Evolutionary conservation across 1,140 invertebrate genomes (phyloP), one percentile per base, ranked within the genome.

Genomic region (Heterodera carotae): DNA sequence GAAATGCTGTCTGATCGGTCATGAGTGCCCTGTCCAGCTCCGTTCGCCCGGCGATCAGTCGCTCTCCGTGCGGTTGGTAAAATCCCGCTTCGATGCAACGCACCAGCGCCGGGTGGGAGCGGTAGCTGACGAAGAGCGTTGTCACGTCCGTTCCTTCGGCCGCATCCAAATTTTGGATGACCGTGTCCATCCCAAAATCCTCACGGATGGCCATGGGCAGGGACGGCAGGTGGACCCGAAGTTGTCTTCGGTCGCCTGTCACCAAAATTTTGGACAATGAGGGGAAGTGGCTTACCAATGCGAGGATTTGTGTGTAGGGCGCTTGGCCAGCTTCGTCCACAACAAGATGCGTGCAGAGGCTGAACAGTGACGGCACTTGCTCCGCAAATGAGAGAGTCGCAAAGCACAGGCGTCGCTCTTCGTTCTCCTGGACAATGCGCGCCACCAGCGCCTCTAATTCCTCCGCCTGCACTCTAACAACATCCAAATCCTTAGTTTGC

Each of bases 31-130:
- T 18, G 5, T 68, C 18, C 18, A 22, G 18, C 18, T 33, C 18
- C 4, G 18, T 5, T 2, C 15, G 15, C 18, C 66, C 66, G 25
- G 66, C 18, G 4, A 8, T 68, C 2, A 68, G 66, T 68, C 66
- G 15, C 39, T 68, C 66, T 3, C 25, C 25, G 39, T 68, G 66
- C 18, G 66, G 66, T 5, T 25, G 66, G 25, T 68, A 68, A 25
- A 68, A 68, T 68, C 66, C 66, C 4, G 66, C 66, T 25, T 68
- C 66, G 66, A 68, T 27, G 66, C 66, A 68, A 4, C 39, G 2
- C 2, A 68, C 66, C 18, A 68, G 18, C 18, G 33, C 31, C 4
- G 66, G 66, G 27, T 68, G 66, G 6, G 66, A 68, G 22, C 66
- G 18, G 25, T 68, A 68, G 5, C 66, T 39, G 25, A 68, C 66